Conservation (phyloP, 1,140 invertebrate genomes). For the Platorchestia sp. region DNA sequence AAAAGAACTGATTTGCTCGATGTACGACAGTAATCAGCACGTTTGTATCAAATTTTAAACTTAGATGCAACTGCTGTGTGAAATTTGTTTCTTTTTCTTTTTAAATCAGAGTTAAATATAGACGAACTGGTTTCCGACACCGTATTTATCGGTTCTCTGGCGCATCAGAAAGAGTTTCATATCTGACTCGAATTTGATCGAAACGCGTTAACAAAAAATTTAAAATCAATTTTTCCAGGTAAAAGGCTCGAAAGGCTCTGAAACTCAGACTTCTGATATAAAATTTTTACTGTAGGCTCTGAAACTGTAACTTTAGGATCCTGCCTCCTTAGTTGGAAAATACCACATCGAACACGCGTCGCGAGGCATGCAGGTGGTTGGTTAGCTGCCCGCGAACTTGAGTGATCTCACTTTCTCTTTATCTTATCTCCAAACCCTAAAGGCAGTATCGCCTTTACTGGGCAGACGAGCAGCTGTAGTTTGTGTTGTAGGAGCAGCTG, state of each 20-base stretch:
- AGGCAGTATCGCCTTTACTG: slow-evolving; percentile 1
- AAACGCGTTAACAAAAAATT: no score
- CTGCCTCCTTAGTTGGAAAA: not conserved
- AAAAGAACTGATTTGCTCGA: not conserved
- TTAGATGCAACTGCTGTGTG: not conserved
- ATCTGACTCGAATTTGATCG: not conserved
- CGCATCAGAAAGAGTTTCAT: not conserved
- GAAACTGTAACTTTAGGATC: not conserved
- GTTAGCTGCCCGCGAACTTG: not conserved
- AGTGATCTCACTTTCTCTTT: not conserved
- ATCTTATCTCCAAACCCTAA: not conserved
- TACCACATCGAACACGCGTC: not conserved
- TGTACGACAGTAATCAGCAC: not conserved
- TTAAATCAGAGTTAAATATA: not conserved
- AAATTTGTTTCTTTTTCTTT: not conserved
- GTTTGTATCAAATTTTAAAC: not conserved
- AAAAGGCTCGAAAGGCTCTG: no score
- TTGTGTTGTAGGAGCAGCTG: slow-evolving; percentile 27
- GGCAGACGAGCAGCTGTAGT: not conserved
- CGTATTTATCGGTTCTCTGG: not conserved
- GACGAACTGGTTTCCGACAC: not conserved
- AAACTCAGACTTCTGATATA: no score
- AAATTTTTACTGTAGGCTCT: not conserved
- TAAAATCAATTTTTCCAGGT: no score
- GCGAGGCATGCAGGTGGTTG: not conserved